These are phyloP conservation scores for Hetaerina americana DNA, from an alignment of 1,140 invertebrate genomes.

Conservation along the genomic window DNA sequence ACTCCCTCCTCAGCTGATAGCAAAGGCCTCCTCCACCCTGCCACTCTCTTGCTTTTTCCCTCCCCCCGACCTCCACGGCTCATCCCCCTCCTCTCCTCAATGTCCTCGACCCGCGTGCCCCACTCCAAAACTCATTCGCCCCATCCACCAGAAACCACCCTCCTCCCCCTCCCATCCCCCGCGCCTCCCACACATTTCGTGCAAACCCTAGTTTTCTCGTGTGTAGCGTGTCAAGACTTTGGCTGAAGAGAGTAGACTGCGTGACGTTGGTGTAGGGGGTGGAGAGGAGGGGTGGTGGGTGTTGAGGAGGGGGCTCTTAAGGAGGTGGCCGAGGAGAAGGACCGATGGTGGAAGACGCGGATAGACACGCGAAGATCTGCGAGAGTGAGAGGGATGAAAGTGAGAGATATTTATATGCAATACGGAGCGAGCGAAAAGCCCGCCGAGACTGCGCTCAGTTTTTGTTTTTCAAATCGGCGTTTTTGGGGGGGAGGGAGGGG, in stretches of 20 bases:
- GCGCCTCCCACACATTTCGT: neutral
- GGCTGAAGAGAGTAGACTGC: neutral
- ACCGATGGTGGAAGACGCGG: neutral
- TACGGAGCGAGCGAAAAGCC: neutral
- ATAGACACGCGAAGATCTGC: neutral
- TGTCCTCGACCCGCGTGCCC: slow-evolving; percentile 3
- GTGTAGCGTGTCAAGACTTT: neutral
- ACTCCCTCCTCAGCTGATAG: neutral
- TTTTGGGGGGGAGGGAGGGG: neutral
- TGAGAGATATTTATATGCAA: no score
- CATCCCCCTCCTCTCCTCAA: neutral
- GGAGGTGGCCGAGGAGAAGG: neutral
- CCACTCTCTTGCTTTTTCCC: slow-evolving; percentile 1
- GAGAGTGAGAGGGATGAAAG: neutral
- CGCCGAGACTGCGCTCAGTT: no score
- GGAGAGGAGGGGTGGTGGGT: neutral
- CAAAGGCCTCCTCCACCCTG: neutral
- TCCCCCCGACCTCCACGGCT: neutral
- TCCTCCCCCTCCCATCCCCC: neutral
- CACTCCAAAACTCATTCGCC: neutral
- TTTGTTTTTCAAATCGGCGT: no score
- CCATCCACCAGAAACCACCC: neutral
- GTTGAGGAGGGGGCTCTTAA: neutral
- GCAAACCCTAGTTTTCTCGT: neutral
- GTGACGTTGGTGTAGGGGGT: neutral